Base-by-base conservation (phyloP, 1,140 invertebrate species). In the Scaptomyza montana region DNA sequence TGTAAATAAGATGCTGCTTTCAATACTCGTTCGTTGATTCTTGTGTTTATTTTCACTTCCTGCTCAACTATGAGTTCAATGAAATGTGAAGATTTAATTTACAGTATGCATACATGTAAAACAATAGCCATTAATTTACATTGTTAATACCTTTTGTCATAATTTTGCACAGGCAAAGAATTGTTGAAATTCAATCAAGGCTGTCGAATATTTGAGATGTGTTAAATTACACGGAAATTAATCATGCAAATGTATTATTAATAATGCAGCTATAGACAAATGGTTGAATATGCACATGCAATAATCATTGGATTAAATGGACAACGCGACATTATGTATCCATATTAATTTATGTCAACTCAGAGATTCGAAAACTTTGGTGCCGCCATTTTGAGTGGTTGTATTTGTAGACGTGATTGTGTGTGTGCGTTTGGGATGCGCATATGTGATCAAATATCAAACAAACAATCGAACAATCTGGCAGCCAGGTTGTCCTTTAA, bases 391-490 rank as follows among this genome's bases (percentile, higher is more conserved):
- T 33, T 33, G 16, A 21, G 51, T 33, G 0, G 12, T 12, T 4
- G 12, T 43, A 33, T 33, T 33, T 7, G 7, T 33, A 5, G 30
- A 9, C 25, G 21, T 54, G 10, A 10, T 5, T 49, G 6, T 41
- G 2, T 50, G 9, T 51, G 55, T 59, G 55, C 60, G 46, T 49
- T 51, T 36, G 28, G 10, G 21, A n/a, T 56, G 13, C 12, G 59
- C 65, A 57, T 79, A 5, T 33, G 30, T 79, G 77, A 79, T 79
- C 75, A 77, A 80, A 64, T 75, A 71, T 49, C 76, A 78, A 64
- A 75, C 59, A 56, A 33, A 3, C 13, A 46, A 45, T 21, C 19
- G 21, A 4, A 36, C 65, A 41, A 50, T 62, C 47, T 64, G 16
- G 16, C 1, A 16, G 1, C 16, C 16, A 16, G 16, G 16, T 16